These are phyloP conservation scores for Amphipyra berbera DNA, from an alignment of 2,888 invertebrate genomes.

Conservation along the genomic window DNA sequence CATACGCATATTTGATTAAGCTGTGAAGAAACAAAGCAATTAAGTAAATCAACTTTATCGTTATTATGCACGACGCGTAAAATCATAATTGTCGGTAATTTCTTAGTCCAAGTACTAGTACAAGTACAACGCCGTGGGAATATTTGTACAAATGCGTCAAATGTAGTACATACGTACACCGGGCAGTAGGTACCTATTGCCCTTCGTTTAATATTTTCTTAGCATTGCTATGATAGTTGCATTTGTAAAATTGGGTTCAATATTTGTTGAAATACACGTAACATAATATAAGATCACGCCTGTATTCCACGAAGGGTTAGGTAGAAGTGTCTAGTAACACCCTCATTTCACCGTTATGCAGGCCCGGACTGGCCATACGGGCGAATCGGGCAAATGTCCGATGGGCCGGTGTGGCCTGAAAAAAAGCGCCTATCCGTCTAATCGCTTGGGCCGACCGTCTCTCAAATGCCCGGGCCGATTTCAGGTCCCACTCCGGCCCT, in stretches of 20 bases:
- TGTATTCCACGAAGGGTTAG: no score
- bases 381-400: no score
- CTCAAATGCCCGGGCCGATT: no score
- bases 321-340: no score
- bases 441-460: no score
- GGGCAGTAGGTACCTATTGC: conserved; percentile 28
- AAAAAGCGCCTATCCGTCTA: no score
- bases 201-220: conserved; percentile 12
- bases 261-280: background rate
- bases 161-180: conserved; percentile 13
- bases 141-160: conserved; percentile 31
- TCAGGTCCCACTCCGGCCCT: no score
- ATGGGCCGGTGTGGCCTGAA: no score
- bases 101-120: conserved; percentile 25
- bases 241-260: conserved; percentile 24
- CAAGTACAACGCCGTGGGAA: conserved; percentile 52
- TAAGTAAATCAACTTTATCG: conserved; percentile 37
- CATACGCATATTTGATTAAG: conserved; percentile 5
- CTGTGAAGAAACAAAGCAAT: conserved; percentile 52
- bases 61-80: conserved; percentile 47
- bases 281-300: no score
- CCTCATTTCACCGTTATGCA: no score
- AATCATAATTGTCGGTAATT: conserved; percentile 58
- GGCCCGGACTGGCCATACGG: no score
- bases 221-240: conserved; percentile 1